Evolutionary conservation across 2,113 vertebrate species (phyloP), one percentile per base, ranked within the genome.

Genomic region (Coracopsis vasa): DNA sequence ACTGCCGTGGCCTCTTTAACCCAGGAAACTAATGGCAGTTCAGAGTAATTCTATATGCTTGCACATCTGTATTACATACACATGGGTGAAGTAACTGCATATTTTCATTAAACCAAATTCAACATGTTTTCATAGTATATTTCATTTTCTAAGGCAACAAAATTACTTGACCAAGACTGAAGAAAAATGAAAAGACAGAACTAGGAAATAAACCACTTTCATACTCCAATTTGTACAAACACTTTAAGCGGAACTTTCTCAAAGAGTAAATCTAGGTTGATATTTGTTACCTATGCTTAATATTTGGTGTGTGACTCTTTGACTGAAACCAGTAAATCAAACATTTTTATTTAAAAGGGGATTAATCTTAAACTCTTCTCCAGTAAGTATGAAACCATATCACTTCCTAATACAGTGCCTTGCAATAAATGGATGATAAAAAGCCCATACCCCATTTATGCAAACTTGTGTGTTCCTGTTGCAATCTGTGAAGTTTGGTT

Each of bases 391-490:
- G 60, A 86, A 80, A 83, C 10, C 1, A 0, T 0, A 66, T 17
- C 7, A 10, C 42, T 41, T 45, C 21, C 16, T 33, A 51, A 33
- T 3, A n/a, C 8, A 80, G 39, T 8, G 33, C 33, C 8, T 35
- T 53, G 51, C 24, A 39, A 65, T 20, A 21, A 53, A 53, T 13
- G 5, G 27, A 48, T 7, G 51, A 44, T 33, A 75, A 69, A 87
- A 58, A 35, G 11, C 5, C 33, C 97, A 91, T 96, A 99, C 99
- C 98, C 99, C 99, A 18, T 98, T 99, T 80, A 99, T 97, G 98
- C 99, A 99, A 88, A 99, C 99, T 99, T 99, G 99, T 1, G 99
- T 99, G 6, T 98, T 97, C 72, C 97, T 90, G 80, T 99, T 98
- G 97, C 99, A 99, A 37, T 98, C 97, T 20, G 99, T 99, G 62